These are phyloP conservation scores for Pyrrhura leucotis DNA, from an alignment of 2,797 vertebrate genomes.

Conservation along the genomic window DNA sequence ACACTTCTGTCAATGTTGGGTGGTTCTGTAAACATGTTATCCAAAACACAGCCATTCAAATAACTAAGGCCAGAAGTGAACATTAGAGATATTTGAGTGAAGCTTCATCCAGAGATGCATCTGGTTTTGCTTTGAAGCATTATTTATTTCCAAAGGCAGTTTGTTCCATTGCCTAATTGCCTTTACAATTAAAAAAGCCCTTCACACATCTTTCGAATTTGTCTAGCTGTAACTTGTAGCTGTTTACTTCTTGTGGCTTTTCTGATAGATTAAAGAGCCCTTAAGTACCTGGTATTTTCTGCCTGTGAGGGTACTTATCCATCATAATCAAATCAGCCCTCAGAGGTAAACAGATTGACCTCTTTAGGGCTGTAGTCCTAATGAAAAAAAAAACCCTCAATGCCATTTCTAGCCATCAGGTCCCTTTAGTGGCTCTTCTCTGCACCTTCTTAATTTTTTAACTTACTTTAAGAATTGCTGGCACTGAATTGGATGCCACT, in stretches of 20 bases:
- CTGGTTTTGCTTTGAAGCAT: not conserved
- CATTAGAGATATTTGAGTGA: not conserved
- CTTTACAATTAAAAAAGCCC: not conserved
- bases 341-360: conserved; percentile 63
- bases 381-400: not conserved
- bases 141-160: not conserved
- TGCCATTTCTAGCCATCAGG: not conserved
- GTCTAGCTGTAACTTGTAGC: not conserved
- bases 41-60: not conserved
- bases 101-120: not conserved
- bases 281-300: conserved; percentile 51
- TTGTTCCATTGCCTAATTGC: not conserved
- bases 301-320: conserved; percentile 41
- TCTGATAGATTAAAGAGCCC: conserved; percentile 34
- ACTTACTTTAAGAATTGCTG: not conserved
- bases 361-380: not conserved
- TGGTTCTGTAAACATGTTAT: not conserved
- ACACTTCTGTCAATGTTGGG: not conserved
- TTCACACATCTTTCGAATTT: not conserved
- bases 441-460: not conserved
- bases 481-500: not conserved
- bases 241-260: conserved; percentile 40
- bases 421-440: not conserved
- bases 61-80: not conserved
- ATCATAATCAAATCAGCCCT: conserved; percentile 53